phyloP scores from a whole-genome alignment of 2,113 vertebrate genomes.

The Colossoma macropomum region DNA sequence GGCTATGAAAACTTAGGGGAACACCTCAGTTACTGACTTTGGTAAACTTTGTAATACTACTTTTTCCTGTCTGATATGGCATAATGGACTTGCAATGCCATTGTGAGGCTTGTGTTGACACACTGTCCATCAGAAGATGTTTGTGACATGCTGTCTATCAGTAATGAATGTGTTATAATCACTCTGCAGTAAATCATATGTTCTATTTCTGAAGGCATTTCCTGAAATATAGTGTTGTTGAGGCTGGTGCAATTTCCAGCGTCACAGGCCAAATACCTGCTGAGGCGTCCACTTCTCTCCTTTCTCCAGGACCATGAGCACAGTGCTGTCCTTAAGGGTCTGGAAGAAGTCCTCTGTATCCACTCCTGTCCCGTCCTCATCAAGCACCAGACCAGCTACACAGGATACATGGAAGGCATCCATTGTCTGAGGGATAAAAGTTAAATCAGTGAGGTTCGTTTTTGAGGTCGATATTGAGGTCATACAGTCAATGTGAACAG shows the following conservation, averaged over 20 bases:
- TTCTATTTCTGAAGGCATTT: neutral
- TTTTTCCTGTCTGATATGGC: neutral
- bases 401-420: slow-evolving; percentile 68
- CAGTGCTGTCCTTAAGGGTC: slow-evolving; percentile 79
- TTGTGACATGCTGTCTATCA: neutral
- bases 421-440: slow-evolving; percentile 70
- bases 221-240: neutral
- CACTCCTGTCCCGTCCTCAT: slow-evolving; percentile 89
- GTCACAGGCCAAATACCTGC: slow-evolving; percentile 59
- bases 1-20: slow-evolving; percentile 13
- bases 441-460: neutral
- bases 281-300: slow-evolving; percentile 83
- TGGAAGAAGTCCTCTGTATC: slow-evolving; percentile 91
- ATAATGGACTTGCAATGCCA: neutral
- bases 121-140: neutral
- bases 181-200: neutral
- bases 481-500: neutral
- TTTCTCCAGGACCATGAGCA: slow-evolving; percentile 86
- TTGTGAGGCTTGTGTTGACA: neutral
- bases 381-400: slow-evolving; percentile 81
- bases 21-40: slow-evolving; percentile 6
- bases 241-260: neutral
- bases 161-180: neutral
- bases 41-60: neutral
- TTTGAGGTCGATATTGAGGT: neutral